Evolutionary conservation across 2,888 invertebrate genomes (phyloP).

Genomic region (Venusia cambrica): DNA sequence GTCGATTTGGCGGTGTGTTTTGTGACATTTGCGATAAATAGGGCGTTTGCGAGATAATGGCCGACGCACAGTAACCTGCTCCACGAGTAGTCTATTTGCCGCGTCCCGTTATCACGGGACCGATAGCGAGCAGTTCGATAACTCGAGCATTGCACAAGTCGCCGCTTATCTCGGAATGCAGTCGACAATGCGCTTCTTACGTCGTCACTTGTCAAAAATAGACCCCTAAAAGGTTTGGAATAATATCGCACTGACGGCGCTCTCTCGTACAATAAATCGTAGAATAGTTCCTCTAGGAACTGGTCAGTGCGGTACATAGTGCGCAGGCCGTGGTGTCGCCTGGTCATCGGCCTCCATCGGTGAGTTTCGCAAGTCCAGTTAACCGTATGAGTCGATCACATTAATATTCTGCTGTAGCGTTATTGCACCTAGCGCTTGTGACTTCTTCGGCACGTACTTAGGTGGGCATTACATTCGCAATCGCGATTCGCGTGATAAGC

Average conservation of each 20-base stretch:
- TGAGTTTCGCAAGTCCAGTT: slow-evolving; percentile 79
- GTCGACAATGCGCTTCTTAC: slow-evolving; percentile 53
- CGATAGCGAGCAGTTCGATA: slow-evolving; percentile 61
- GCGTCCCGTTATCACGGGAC: slow-evolving; percentile 61
- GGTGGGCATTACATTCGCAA: slow-evolving; percentile 27
- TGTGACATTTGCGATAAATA: slow-evolving; percentile 46
- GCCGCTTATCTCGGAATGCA: slow-evolving; percentile 65
- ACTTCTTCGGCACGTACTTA: slow-evolving; percentile 37
- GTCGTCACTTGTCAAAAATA: slow-evolving; percentile 50
- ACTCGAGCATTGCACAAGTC: slow-evolving; percentile 56
- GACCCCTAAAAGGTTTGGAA: slow-evolving; percentile 26
- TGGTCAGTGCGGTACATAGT: slow-evolving; percentile 44
- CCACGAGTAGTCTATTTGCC: slow-evolving; percentile 49
- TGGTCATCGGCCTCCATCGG: slow-evolving; percentile 76
- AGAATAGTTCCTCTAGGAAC: slow-evolving; percentile 42
- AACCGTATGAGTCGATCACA: slow-evolving; percentile 68
- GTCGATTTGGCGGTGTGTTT: slow-evolving; percentile 22
- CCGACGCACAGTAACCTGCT: slow-evolving; percentile 50
- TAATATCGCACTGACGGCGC: slow-evolving; percentile 34
- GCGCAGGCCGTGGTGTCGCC: slow-evolving; percentile 46
- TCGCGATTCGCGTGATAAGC: slow-evolving; percentile 22
- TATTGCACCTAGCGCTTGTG: slow-evolving; percentile 62
- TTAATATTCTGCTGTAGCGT: slow-evolving; percentile 73
- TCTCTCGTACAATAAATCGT: no score
- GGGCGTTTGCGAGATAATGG: slow-evolving; percentile 42